These are phyloP conservation scores for Rhamphomyia laevipes DNA, from an alignment of 2,888 invertebrate genomes.

Conservation along the genomic window DNA sequence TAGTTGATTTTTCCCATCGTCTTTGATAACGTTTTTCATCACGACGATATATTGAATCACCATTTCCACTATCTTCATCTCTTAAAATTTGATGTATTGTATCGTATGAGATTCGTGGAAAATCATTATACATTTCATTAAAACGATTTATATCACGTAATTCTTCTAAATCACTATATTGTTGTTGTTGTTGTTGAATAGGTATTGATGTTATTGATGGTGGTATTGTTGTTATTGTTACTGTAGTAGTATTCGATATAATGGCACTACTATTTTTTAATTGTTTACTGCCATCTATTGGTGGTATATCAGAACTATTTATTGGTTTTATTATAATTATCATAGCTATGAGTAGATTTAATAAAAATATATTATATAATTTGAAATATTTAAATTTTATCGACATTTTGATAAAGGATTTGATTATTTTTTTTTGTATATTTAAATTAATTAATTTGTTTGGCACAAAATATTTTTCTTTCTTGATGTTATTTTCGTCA, in stretches of 20 bases:
- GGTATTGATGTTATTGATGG: not conserved
- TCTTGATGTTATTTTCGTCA: too few relatives aligned
- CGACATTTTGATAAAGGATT: too few relatives aligned
- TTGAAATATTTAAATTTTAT: conserved; percentile 10
- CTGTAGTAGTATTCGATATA: not conserved
- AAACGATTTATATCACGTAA: not conserved
- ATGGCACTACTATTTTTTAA: too few relatives aligned
- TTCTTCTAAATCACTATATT: not conserved
- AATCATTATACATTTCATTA: conserved; percentile 1
- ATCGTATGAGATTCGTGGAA: conserved; percentile 25
- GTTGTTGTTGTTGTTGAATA: not conserved
- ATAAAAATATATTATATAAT: conserved; percentile 12
- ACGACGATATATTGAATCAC: not conserved
- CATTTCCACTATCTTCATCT: conserved; percentile 21
- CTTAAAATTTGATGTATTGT: conserved; percentile 33
- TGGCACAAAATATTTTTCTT: not conserved
- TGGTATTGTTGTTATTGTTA: not conserved
- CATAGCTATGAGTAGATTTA: not conserved
- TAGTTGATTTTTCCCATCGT: not conserved
- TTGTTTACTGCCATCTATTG: too few relatives aligned
- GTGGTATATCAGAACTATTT: too few relatives aligned
- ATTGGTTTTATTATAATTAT: too few relatives aligned
- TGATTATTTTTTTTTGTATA: too few relatives aligned
- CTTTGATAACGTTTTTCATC: not conserved
- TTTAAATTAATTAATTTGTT: not conserved